A percentile compares a stretch with the other conserved stretches of the same genome.
Evolutionary conservation across 2,113 vertebrate genomes (phyloP).

Genomic region (Strix uralensis): DNA sequence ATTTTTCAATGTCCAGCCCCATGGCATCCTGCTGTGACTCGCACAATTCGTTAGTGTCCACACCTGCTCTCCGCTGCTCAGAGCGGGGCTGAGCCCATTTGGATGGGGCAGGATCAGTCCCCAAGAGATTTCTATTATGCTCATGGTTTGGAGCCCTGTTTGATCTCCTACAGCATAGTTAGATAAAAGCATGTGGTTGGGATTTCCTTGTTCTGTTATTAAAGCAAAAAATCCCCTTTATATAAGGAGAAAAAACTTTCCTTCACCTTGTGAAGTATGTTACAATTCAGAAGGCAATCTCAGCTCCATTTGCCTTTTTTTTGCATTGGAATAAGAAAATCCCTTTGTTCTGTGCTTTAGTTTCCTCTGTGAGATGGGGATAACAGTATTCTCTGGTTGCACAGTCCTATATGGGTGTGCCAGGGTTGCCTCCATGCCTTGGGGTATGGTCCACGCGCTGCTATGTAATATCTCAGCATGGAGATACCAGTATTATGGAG

Average conservation of each 20-base stretch:
- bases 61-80: neutral
- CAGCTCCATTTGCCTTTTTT: neutral
- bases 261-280: neutral
- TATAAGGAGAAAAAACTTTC: neutral
- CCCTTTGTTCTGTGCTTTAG: neutral
- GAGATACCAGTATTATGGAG: neutral
- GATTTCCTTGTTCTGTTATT: slow-evolving; percentile 14
- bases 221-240: neutral
- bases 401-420: neutral
- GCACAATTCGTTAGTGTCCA: slow-evolving; percentile 17
- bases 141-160: neutral
- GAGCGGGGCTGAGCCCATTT: neutral
- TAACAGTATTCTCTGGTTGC: neutral
- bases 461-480: neutral
- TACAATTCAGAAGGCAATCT: neutral
- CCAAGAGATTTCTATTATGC: neutral
- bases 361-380: neutral
- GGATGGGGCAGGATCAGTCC: neutral
- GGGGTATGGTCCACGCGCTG: neutral
- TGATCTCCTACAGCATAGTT: neutral
- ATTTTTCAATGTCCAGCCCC: neutral
- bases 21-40: neutral
- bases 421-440: neutral
- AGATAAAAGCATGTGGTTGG: neutral
- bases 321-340: neutral